Evolutionary conservation across 2,888 invertebrate genomes (phyloP), one percentile per base, ranked within the genome.

Genomic region (Escarpia spicata): DNA sequence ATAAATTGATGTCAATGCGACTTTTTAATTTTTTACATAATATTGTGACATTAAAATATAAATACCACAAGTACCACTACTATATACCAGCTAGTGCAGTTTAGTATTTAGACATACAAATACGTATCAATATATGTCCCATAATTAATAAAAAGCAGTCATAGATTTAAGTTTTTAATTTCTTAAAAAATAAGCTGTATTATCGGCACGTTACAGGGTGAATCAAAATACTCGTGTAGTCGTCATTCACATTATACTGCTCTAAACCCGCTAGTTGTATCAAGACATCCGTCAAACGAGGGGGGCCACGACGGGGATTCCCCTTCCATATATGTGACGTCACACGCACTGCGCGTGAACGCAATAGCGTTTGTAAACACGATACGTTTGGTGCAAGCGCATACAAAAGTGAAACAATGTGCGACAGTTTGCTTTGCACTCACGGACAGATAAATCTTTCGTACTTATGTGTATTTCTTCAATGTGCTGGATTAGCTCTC

Each of bases 391-490:
- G 75, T 75, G 26, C 75, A 75, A 75, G 75, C 75, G 19, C n/a
- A 75, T 75, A 75, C 75, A 75, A 75, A 75, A 75, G 19, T 75
- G n/a, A 75, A 75, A 75, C 75, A 26, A 75, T 75, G n/a, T 75
- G 75, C 75, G 9, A 75, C n/a, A 75, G 75, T 75, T 75, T 75
- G 75, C 91, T 92, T 58, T 92, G 91, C 60, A 92, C 26, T 26
- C 75, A 75, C 26, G 75, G 75, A 15, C 75, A 75, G 75, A 75
- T 75, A 91, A 43, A 93, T 92, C n/a, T 92, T 91, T 93, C 93
- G 97, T 97, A 98, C 98, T 98, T 96, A 98, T 98, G 97, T 98
- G 98, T 95, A 98, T 98, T 96, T 98, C 98, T 97, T 98, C 98
- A 96, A 98, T 98, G 97, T 98, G 98, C 96, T 98, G 98, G 96